phyloP scores from a whole-genome alignment of 1,140 invertebrate species.

The Drosophila punjabiensis region DNA sequence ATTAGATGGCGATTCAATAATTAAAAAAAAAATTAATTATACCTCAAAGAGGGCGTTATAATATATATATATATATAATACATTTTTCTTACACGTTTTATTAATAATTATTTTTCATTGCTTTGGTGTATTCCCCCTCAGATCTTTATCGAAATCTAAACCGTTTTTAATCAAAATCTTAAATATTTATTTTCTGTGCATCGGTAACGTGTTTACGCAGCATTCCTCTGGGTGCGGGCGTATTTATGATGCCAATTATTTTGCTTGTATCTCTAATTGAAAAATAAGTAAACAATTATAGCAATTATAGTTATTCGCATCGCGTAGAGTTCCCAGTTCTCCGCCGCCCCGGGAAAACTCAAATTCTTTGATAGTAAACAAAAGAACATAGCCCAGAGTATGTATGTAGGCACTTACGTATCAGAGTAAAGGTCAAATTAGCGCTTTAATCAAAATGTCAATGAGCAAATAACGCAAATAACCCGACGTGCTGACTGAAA shows the following conservation, averaged over 20 bases:
- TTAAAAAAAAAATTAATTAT: too few species aligned
- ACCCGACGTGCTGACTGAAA: constrained; percentile 61
- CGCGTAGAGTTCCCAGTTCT: constrained; percentile 18
- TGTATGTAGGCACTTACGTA: neutral
- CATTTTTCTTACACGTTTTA: too few species aligned
- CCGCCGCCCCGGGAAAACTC: constrained; percentile 18
- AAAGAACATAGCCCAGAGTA: constrained; percentile 7
- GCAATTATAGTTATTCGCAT: constrained; percentile 51
- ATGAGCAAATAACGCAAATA: constrained; percentile 72
- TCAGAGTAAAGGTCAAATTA: constrained; percentile 61
- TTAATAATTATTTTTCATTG: neutral
- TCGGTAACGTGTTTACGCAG: constrained; percentile 16
- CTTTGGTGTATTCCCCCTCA: too few species aligned
- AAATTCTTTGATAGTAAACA: constrained; percentile 62
- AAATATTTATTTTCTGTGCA: constrained; percentile 4
- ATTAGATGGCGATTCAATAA: neutral
- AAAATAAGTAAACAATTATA: constrained; percentile 74
- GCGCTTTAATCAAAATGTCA: constrained; percentile 81
- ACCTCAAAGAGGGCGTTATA: neutral
- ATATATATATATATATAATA: too few species aligned
- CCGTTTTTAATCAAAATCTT: too few species aligned
- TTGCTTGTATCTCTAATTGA: constrained; percentile 69
- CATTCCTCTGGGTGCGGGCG: constrained; percentile 43
- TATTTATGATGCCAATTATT: constrained; percentile 76
- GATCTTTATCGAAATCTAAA: too few species aligned